A percentile compares a stretch with the other conserved stretches of the same genome.
Evolutionary conservation across 2,888 invertebrate species (phyloP).

Genomic region (Cyclophora punctaria): DNA sequence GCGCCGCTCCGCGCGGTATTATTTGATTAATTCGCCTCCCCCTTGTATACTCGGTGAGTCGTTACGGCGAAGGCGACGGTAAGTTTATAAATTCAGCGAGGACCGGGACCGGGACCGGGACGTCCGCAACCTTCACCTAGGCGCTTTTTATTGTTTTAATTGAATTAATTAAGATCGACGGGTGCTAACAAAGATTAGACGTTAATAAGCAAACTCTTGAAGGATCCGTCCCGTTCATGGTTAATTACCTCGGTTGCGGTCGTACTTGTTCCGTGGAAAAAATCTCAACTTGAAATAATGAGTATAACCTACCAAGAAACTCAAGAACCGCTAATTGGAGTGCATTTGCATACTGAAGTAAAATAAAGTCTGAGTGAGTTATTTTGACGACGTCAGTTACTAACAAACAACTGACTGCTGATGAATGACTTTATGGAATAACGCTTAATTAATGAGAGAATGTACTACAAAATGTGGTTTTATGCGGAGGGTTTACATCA

Average conservation of each 20-base stretch:
- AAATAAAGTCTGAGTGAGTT: conserved; percentile 59
- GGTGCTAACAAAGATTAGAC: conserved; percentile 63
- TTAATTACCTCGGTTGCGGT: conserved; percentile 55
- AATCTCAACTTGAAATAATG: conserved; percentile 64
- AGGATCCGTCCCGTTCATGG: conserved; percentile 59
- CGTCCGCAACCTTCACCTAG: conserved; percentile 71
- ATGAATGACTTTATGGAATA: conserved; percentile 19
- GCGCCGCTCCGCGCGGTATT: conserved; percentile 53
- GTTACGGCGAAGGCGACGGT: conserved; percentile 68
- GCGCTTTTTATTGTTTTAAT: conserved; percentile 59
- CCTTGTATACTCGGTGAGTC: conserved; percentile 72
- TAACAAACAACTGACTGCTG: conserved; percentile 36
- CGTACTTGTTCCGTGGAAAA: conserved; percentile 33
- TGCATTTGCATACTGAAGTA: conserved; percentile 69
- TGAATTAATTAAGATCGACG: conserved; percentile 68
- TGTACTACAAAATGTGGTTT: conserved; percentile 1
- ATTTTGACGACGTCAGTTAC: conserved; percentile 56
- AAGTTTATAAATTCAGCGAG: conserved; percentile 71
- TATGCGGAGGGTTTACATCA: too few relatives aligned
- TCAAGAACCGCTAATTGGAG: conserved; percentile 66
- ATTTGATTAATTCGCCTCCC: conserved; percentile 76
- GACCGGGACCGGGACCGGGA: conserved; percentile 42
- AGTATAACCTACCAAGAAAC: conserved; percentile 62
- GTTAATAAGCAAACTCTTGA: conserved; percentile 65
- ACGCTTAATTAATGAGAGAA: conserved; percentile 11